These are phyloP conservation scores for Drosophila monieri DNA, from an alignment of 2,888 invertebrate species.

Conservation along the genomic window DNA sequence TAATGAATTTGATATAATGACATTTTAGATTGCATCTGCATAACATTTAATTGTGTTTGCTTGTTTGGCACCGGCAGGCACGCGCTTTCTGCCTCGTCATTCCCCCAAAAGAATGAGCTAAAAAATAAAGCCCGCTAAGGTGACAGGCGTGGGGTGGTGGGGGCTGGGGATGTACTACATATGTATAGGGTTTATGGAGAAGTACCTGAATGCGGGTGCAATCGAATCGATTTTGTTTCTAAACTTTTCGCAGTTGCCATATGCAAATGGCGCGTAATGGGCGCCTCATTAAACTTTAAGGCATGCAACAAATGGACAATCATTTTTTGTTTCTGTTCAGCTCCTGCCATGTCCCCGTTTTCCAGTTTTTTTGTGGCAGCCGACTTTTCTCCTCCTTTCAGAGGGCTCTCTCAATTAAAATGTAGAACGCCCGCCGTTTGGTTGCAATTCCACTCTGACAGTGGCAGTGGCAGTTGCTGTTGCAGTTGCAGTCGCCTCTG, in stretches of 20 bases:
- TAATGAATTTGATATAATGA: constrained; percentile 82
- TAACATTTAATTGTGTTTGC: constrained; percentile 81
- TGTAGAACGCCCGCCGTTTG: constrained; percentile 45
- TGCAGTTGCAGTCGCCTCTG: constrained; percentile 39
- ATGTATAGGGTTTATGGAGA: not conserved
- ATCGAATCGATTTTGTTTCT: constrained; percentile 37
- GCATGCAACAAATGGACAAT: constrained; percentile 53
- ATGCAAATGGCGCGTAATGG: constrained; percentile 67
- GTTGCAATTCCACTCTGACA: constrained; percentile 35
- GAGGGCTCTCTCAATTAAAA: constrained; percentile 61
- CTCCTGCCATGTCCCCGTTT: constrained; percentile 22
- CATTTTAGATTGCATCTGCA: constrained; percentile 82
- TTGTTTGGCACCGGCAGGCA: constrained; percentile 65
- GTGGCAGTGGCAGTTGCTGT: constrained; percentile 40
- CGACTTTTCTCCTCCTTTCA: constrained; percentile 18
- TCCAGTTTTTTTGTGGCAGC: constrained; percentile 4
- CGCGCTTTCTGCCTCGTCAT: constrained; percentile 77
- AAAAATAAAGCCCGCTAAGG: constrained; percentile 12
- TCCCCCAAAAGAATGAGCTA: constrained; percentile 55
- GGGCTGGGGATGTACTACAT: too few relatives aligned
- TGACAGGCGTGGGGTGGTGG: not conserved
- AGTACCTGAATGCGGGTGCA: constrained; percentile 28
- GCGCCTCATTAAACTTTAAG: constrained; percentile 55
- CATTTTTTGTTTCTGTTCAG: constrained; percentile 28
- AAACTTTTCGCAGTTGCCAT: constrained; percentile 48